Percentiles rank a stretch among this genome's conserved stretches.
phyloP scores from a whole-genome alignment of 2,888 invertebrate species.

The Rotaria socialis region DNA sequence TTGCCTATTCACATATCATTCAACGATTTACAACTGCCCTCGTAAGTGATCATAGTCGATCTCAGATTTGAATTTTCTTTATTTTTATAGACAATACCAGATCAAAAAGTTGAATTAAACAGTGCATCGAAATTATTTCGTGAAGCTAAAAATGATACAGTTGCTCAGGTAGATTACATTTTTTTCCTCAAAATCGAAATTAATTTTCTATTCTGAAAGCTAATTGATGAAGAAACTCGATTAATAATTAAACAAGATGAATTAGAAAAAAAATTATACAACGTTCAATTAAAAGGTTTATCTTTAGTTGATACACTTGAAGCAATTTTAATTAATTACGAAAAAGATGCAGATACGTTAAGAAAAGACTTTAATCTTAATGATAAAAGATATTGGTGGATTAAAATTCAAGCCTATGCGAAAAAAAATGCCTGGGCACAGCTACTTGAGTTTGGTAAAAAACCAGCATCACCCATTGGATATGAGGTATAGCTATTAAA shows the following conservation, averaged over 20 bases:
- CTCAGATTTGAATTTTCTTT: not conserved
- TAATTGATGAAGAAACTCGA: not conserved
- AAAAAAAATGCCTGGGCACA: not conserved
- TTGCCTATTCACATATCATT: constrained; percentile 15
- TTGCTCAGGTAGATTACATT: not conserved
- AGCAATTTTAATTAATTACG: not conserved
- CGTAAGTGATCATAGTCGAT: not conserved
- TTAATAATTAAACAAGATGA: constrained; percentile 15
- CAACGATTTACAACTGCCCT: not conserved
- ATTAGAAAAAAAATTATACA: not conserved
- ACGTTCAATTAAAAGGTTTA: not conserved
- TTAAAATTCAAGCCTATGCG: constrained; percentile 21
- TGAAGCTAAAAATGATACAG: not conserved
- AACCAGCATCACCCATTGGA: constrained; percentile 3
- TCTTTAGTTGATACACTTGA: not conserved
- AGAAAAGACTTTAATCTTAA: not conserved
- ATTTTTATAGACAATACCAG: not conserved
- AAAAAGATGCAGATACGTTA: not conserved
- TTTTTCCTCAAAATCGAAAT: not conserved
- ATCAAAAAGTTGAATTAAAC: not conserved
- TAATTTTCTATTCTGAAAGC: not conserved
- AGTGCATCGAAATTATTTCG: constrained; percentile 30
- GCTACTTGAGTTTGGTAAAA: constrained; percentile 11
- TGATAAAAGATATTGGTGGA: constrained; percentile 27
- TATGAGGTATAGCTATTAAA: not conserved